Evolutionary conservation across 1,140 invertebrate species (phyloP).

Genomic region (Zaprionus gabonicus): DNA sequence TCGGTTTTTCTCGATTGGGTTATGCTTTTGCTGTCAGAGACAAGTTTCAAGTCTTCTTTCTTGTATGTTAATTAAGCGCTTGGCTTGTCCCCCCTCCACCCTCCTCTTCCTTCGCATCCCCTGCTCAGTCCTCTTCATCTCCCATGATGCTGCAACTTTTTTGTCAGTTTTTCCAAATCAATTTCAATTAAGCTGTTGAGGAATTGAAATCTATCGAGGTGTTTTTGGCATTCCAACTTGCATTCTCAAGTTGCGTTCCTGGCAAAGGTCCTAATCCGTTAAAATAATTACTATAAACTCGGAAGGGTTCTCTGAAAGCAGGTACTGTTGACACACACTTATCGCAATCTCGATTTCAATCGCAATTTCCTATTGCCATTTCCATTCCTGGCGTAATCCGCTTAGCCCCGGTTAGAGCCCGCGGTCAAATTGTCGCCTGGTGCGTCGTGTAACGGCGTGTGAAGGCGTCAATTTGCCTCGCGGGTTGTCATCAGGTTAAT

Average conservation of each 20-base stretch:
- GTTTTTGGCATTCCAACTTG: background rate
- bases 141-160: slow-evolving; percentile 56
- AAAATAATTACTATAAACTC: slow-evolving; percentile 1
- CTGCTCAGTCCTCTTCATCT: background rate
- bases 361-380: slow-evolving; percentile 3
- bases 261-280: background rate
- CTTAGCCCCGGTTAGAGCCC: slow-evolving; percentile 43
- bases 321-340: background rate
- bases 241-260: background rate
- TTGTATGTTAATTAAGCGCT: slow-evolving; percentile 79
- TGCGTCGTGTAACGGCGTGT: background rate
- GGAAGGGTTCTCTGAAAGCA: too few species aligned
- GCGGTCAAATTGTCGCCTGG: slow-evolving; percentile 65
- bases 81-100: background rate
- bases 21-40: slow-evolving; percentile 63
- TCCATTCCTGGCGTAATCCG: slow-evolving; percentile 53
- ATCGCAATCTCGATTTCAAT: background rate
- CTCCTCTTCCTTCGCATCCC: background rate
- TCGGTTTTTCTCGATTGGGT: slow-evolving; percentile 24
- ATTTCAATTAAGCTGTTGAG: slow-evolving; percentile 48
- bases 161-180: slow-evolving; percentile 43
- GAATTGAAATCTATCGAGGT: slow-evolving; percentile 22
- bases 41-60: slow-evolving; percentile 71
- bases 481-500: slow-evolving; percentile 43
- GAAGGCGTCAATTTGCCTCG: slow-evolving; percentile 58